These are phyloP conservation scores for Pteromalus puparum DNA, from an alignment of 1,140 invertebrate genomes.

Conservation along the genomic window DNA sequence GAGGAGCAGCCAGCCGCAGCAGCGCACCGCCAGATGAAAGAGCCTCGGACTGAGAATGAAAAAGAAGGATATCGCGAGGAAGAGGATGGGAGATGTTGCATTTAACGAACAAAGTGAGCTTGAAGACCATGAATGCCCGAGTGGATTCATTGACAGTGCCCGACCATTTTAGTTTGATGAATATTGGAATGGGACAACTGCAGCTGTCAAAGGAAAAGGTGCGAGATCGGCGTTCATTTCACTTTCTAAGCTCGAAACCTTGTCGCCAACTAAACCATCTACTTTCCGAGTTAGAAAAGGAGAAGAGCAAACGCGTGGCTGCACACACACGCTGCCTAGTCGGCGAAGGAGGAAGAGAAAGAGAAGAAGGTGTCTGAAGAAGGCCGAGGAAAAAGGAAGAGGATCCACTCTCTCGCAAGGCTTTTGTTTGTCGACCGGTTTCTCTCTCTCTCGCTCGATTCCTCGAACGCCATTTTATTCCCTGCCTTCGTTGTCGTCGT, in stretches of 20 bases:
- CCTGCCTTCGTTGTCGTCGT: slow-evolving; percentile 27
- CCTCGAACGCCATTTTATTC: slow-evolving; percentile 69
- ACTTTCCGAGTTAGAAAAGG: not conserved
- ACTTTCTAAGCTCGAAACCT: not conserved
- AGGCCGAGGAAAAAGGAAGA: slow-evolving; percentile 26
- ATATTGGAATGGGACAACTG: too few species aligned
- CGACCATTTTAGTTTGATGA: too few species aligned
- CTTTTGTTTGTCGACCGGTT: slow-evolving; percentile 71
- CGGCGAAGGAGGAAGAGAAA: not conserved
- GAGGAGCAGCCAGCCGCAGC: slow-evolving; percentile 4
- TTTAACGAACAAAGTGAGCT: slow-evolving; percentile 29
- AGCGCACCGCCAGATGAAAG: slow-evolving; percentile 33
- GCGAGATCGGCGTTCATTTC: not conserved
- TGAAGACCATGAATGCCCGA: too few species aligned
- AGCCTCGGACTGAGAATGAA: not conserved
- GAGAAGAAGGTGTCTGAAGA: slow-evolving; percentile 17
- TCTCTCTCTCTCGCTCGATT: slow-evolving; percentile 53
- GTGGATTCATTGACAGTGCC: too few species aligned
- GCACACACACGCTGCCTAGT: not conserved
- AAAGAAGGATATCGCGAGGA: not conserved
- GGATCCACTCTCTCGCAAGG: slow-evolving; percentile 42
- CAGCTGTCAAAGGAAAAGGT: too few species aligned
- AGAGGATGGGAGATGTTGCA: not conserved
- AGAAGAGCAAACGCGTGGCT: not conserved
- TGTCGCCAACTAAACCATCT: not conserved